Evolutionary conservation across 2,797 vertebrate species (phyloP), one percentile per base, ranked within the genome.

Genomic region (Phrynocephalus forsythii): DNA sequence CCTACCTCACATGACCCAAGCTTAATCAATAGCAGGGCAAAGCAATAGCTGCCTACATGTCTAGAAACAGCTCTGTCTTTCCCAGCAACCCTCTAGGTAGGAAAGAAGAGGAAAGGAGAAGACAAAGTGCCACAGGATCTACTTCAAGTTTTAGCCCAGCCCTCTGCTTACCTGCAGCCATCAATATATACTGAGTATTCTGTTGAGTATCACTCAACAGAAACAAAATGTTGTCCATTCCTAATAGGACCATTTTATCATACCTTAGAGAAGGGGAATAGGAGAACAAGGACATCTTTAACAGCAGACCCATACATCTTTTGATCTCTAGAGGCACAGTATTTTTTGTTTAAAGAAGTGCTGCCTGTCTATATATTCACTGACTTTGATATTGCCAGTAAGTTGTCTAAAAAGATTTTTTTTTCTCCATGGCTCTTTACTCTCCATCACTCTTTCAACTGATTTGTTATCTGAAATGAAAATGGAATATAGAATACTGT

Each of bases 381-480:
- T 48, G 22, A 56, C 33, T 83, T 83, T 83, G 66, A 83, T 83
- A 79, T 71, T 44, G 8, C 50, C 30, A 87, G 81, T 44, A 79
- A 83, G 33, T 28, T 48, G 75, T 30, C 48, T 10, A 52, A 52
- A 48, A 81, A 38, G 15, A 67, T 11, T 38, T n/a, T 33, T 20
- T 38, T 48, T 33, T 38, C 38, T 44, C 38, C 38, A 44, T 44
- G 38, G 38, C 38, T 44, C 38, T 79, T 56, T 71, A 67, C 33
- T 82, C 60, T 76, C 38, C 13, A 38, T 79, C 56, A 78, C 67
- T 60, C 26, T 48, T 56, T 78, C 50, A 78, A 71, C n/a, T 48
- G 16, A 71, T 78, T 87, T 87, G 66, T 15, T 66, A 87, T 63
- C 33, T 24, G 67, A 78, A 63, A 83, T 83, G 79, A 83, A 83